Evolutionary conservation across 2,113 vertebrate genomes (phyloP), one percentile per base, ranked within the genome.

Genomic region (Melospiza melodia): DNA sequence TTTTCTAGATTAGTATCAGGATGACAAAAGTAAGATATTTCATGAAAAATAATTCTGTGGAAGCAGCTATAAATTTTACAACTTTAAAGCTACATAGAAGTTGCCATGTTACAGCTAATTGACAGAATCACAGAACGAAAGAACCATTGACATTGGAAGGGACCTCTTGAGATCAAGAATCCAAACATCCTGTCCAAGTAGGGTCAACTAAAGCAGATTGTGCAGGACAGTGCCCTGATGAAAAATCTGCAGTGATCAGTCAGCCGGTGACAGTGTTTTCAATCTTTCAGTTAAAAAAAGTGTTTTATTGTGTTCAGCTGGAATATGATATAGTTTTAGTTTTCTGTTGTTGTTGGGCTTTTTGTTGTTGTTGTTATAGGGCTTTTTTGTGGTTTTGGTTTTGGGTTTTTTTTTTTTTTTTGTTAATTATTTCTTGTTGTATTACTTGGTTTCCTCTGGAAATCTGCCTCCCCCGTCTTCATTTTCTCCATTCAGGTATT

Each of bases 131-230:
- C 12, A 44, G 49, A 76, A 61, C 13, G 27, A 66, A 65, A 62
- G 27, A 77, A 73, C 9, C 0, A 0, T 5, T 19, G 25, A 54
- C 0, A 0, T 8, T 72, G 44, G n/a, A 83, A 88, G 5, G 5
- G 11, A 49, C 17, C 3, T n/a, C 10, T 41, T 85, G 57, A 37
- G 22, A 57, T 62, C 30, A 71, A n/a, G 16, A 43, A 22, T 49
- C 17, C 15, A 16, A 71, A 6, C 0, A 5, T 15, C 13, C 15
- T 65, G 7, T 7, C 39, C 28, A 30, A 58, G 14, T 6, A 65
- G 9, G 25, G 7, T 55, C 48, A 77, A 6, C 13, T 66, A 19
- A 66, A 66, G 25, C 25, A 88, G 39, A 59, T 16, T 46, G 33
- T 48, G 9, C 12, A 55, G 19, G 33, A 48, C 30, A 57, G 3